Evolutionary conservation across 2,113 vertebrate genomes (phyloP).

Genomic region (Sakesphorus luctuosus): DNA sequence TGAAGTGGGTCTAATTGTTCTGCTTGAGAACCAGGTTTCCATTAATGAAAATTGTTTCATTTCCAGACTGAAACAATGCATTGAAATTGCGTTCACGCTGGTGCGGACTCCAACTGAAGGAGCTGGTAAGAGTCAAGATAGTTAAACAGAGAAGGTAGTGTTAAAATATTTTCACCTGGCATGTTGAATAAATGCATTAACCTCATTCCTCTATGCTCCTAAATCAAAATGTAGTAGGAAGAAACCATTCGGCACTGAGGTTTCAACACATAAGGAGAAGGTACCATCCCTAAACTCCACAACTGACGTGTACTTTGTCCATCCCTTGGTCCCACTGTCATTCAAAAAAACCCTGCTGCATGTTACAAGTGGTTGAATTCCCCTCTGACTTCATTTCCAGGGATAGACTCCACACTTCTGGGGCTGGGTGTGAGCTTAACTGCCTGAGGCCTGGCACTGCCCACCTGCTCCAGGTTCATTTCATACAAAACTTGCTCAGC

Average conservation of each 20-base stretch:
- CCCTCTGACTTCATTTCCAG: background rate
- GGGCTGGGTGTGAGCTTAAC: background rate
- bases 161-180: conserved; percentile 21
- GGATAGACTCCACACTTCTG: background rate
- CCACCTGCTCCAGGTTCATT: background rate
- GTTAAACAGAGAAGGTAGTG: conserved; percentile 4
- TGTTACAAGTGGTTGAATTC: background rate
- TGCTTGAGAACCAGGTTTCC: conserved; percentile 81
- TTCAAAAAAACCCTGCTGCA: background rate
- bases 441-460: background rate
- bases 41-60: conserved; percentile 85
- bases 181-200: background rate
- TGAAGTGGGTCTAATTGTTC: conserved; percentile 84
- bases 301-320: background rate
- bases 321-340: background rate
- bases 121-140: conserved; percentile 49
- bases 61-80: conserved; percentile 77
- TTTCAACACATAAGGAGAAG: background rate
- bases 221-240: background rate
- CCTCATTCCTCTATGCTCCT: background rate
- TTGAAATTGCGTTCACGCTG: conserved; percentile 72
- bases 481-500: background rate
- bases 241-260: background rate
- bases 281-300: background rate
- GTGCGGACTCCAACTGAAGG: conserved; percentile 49